Base-by-base conservation (phyloP, 2,797 vertebrate genomes). In the Danionella dracula region DNA sequence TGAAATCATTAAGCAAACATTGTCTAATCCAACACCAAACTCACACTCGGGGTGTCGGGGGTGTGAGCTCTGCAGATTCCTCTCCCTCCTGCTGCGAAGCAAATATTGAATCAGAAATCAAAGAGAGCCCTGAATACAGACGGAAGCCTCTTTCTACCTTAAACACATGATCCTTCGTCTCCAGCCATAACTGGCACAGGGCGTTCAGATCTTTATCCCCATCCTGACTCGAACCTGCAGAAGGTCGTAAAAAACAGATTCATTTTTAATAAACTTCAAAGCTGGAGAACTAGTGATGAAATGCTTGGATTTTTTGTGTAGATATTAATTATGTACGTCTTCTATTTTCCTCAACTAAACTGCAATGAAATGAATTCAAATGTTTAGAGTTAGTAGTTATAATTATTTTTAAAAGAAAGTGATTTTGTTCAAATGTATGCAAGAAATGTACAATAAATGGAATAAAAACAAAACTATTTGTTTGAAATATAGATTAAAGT, bases 171-270 rank as follows among this genome's bases (percentile, higher is more conserved):
- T 99, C 96, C 86, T 97, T 98, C 21, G 94, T 95, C 81, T 99
- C 97, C 70, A 99, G 77, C 97, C 97, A 99, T 41, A 97, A 86
- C 66, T 97, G 94, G 78, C 93, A 99, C 20, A 99, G 88, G 0
- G 91, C 92, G 76, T 87, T 89, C 65, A 99, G 83, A 57, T 99
- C 97, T 77, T 96, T 97, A 81, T 98, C 95, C 11, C 89, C 87
- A 37, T 99, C 95, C 76, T 92, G 90, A 72, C 84, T 90, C 13
- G 91, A 87, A 51, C 89, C 95, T 98, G 40, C 37, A 37, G 7
- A 38, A n/a, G 4, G 55, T 4, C 6, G 45, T 1, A 1, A 32
- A 38, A n/a, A 34, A 59, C 34, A 51, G 42, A 53, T 42, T 9
- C 2, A 60, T 10, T 31, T 9, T 1, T n/a, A n/a, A n/a, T n/a